Evolutionary conservation across 2,797 vertebrate species (phyloP), one percentile per base, ranked within the genome.

Genomic region (Synanceia verrucosa): DNA sequence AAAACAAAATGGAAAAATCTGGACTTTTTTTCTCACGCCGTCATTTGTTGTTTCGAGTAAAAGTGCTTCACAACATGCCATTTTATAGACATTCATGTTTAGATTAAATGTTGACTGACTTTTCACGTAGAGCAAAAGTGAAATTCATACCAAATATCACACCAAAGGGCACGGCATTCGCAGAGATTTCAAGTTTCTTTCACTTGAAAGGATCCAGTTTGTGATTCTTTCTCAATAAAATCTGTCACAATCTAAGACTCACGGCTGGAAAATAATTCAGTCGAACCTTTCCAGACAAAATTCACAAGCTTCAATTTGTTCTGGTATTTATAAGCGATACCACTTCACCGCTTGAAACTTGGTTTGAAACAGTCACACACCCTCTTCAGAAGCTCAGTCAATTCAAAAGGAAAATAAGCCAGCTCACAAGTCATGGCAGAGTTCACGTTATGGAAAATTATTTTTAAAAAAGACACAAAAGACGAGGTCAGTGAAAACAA

Each of bases 401-500:
- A 70, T 77, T 71, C 31, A 60, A 46, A 61, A 78, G 61, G 41
- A 82, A 81, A 82, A 69, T 21, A 47, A 47, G 55, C 52, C 48
- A 13, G 59, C 28, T 74, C 66, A 62, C 48, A 72, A 82, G 73
- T 79, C 60, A 79, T 28, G 29, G 39, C 61, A 61, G 53, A 76
- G 47, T 58, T 53, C 55, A 74, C 47, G 51, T 61, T 55, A 60
- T 68, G 55, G 66, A 60, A 84, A 82, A 70, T 65, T 3, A 73
- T 83, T 85, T 77, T 85, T 77, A n/a, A 57, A 69, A 77, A 79
- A 71, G 41, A 73, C 60, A 88, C 63, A 86, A 88, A 86, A 82
- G 81, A 88, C 82, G 80, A 82, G 75, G 76, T 78, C 65, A 76
- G 50, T n/a, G 12, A 59, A 41, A 61, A 53, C 52, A 67, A 59